Base-by-base conservation (phyloP, 2,113 vertebrate genomes). In the Caretta caretta region DNA sequence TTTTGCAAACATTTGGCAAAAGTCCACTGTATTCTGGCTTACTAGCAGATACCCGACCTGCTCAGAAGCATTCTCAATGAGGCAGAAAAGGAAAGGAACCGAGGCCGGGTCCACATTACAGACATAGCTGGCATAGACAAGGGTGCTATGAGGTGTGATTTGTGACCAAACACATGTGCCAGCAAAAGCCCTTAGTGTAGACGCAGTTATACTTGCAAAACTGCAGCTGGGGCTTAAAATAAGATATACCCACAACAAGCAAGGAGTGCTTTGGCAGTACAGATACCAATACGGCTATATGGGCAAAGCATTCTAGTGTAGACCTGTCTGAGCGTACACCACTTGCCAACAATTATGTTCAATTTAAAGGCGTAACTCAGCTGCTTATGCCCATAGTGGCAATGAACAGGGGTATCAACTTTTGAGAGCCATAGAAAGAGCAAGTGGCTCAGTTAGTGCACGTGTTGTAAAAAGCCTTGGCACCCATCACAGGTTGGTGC, bases 341-440 rank as follows among this genome's bases (percentile, higher is more conserved):
- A 84, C 65, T 57, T 1, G 0, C 50, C 86, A 88, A 53, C 42
- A 86, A 25, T 75, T 6, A 10, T 53, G 38, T 57, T 1, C 2
- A 8, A 29, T 65, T 91, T 57, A 78, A 75, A 78, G 53, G 72
- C 17, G 0, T 3, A 78, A 2, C 65, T 46, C 46, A 42, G 24
- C 31, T 0, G 3, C 35, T 38, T 14, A 0, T 1, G 1, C 2
- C 1, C 11, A 16, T 0, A 46, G 38, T 0, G 3, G 6, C 16
- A 10, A 54, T 2, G 27, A 80, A 59, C 0, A 57, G 54, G 22
- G 75, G 42, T 6, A 27, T 78, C 75, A 48, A 46, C 22, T 78
- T 27, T 8, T 12, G 38, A 76, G 24, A 78, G 12, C 24, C 10
- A 27, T 22, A 78, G 17, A 42, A 48, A 27, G 25, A 20, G 42